Percentiles rank a stretch among this genome's conserved stretches.
Evolutionary conservation across 1,140 invertebrate genomes (phyloP).

Genomic region (Trichoplusia ni): DNA sequence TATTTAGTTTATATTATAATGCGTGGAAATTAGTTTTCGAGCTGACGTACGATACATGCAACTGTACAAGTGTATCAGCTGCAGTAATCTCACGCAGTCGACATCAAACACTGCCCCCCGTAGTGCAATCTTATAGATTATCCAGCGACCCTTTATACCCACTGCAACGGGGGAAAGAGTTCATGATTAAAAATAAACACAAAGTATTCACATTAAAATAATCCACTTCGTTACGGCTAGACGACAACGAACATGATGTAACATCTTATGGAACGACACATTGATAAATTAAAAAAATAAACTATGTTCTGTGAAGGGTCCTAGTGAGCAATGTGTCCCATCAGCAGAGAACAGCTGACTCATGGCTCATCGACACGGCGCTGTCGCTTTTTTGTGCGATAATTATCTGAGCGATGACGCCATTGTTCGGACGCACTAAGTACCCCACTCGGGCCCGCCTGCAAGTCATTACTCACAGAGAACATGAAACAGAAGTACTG

Average conservation of each 20-base stretch:
- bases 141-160: not conserved
- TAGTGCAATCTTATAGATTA: no score
- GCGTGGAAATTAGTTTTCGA: no score
- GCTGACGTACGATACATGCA: no score
- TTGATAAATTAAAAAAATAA: no score
- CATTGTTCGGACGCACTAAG: constrained; percentile 29
- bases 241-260: no score
- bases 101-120: no score
- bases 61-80: no score
- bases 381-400: constrained; percentile 27
- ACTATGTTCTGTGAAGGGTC: no score
- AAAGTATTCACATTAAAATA: not conserved
- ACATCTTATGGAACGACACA: no score
- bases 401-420: constrained; percentile 42
- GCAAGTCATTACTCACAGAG: constrained; percentile 20
- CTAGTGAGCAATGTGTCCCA: not conserved
- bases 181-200: constrained; percentile 6
- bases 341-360: constrained; percentile 39
- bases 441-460: constrained; percentile 10
- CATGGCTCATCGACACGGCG: constrained; percentile 37
- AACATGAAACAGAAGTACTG: not conserved
- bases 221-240: no score
- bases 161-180: not conserved
- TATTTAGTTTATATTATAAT: no score
- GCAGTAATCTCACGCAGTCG: no score